Evolutionary conservation across 1,140 invertebrate genomes (phyloP).

Genomic region (Drosophila tropicalis): DNA sequence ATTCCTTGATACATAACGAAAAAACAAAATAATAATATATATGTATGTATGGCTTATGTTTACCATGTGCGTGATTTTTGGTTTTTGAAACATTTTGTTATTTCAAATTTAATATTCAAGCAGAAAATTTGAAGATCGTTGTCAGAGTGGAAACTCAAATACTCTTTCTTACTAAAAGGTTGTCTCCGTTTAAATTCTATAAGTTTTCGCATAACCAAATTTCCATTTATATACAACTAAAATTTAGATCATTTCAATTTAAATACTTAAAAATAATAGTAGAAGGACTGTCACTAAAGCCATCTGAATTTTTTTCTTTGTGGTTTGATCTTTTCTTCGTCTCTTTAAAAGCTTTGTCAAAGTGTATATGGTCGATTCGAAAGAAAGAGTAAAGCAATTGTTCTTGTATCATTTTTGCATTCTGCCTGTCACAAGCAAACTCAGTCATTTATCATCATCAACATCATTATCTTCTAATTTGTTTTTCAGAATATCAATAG

Average conservation of each 20-base stretch:
- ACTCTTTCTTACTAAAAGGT: neutral
- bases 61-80: conserved; percentile 11
- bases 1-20: neutral
- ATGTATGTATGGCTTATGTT: neutral
- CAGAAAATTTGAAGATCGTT: neutral
- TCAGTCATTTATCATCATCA: conserved; percentile 16
- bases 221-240: too few relatives aligned
- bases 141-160: neutral
- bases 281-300: too few relatives aligned
- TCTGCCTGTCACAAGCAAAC: conserved; percentile 13
- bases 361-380: neutral
- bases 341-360: too few relatives aligned
- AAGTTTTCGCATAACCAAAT: too few relatives aligned
- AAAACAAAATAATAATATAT: neutral
- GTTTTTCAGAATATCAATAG: conserved; percentile 36
- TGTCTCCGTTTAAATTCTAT: too few relatives aligned
- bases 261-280: too few relatives aligned
- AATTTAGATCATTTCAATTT: too few relatives aligned
- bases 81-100: neutral
- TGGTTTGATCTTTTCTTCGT: too few relatives aligned
- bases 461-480: conserved; percentile 39
- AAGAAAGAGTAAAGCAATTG: neutral
- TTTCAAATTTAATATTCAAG: conserved; percentile 9
- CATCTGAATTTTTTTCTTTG: too few relatives aligned
- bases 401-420: neutral